Percentiles rank a stretch among this genome's conserved stretches.
Evolutionary conservation across 2,888 invertebrate genomes (phyloP).

Genomic region (Pharmacophagus antenor): DNA sequence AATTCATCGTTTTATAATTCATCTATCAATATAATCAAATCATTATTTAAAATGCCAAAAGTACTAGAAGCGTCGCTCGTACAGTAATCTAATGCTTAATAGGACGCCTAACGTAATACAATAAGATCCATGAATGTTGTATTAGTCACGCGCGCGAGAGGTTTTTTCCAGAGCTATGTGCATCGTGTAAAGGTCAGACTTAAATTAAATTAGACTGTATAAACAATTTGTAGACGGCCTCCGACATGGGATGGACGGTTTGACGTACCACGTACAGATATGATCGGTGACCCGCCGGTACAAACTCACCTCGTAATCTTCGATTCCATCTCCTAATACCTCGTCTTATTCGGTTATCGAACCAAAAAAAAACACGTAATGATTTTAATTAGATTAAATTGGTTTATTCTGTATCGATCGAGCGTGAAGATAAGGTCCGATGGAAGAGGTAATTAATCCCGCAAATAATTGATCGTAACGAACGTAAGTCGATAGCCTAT

Average conservation of each 20-base stretch:
- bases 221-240: slow-evolving; percentile 70
- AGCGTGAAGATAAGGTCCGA: slow-evolving; percentile 57
- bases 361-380: slow-evolving; percentile 80
- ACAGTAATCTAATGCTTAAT: slow-evolving; percentile 40
- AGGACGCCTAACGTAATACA: slow-evolving; percentile 55
- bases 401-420: slow-evolving; percentile 75
- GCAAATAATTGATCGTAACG: slow-evolving; percentile 65
- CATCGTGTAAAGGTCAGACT: slow-evolving; percentile 71
- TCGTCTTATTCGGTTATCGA: slow-evolving; percentile 73
- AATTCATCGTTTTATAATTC: slow-evolving; percentile 38
- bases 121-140: slow-evolving; percentile 59
- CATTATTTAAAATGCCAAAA: slow-evolving; percentile 47
- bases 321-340: slow-evolving; percentile 75
- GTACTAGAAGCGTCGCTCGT: slow-evolving; percentile 40
- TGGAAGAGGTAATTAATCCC: slow-evolving; percentile 71
- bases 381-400: slow-evolving; percentile 81
- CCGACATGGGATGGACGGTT: slow-evolving; percentile 73
- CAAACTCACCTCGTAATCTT: slow-evolving; percentile 70
- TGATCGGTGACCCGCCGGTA: slow-evolving; percentile 75
- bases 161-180: slow-evolving; percentile 56
- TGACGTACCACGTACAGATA: slow-evolving; percentile 71
- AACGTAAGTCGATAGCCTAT: slow-evolving; percentile 45
- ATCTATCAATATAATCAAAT: slow-evolving; percentile 34
- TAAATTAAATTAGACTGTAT: slow-evolving; percentile 78
- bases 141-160: slow-evolving; percentile 55